Conservation (phyloP, 2,797 vertebrate species). For the Fistularia commersonii region DNA sequence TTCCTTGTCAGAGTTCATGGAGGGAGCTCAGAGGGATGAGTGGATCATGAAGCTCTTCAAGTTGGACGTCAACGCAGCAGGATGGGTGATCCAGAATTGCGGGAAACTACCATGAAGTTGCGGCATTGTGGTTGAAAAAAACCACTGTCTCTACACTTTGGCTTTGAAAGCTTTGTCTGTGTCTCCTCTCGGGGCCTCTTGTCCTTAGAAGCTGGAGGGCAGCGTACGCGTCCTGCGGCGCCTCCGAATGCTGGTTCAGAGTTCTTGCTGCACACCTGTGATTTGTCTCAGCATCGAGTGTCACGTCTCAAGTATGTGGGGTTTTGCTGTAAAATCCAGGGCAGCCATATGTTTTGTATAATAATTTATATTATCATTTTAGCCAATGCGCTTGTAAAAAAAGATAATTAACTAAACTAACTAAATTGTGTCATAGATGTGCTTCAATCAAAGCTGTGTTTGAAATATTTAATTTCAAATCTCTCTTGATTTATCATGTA, state of each 20-base stretch:
- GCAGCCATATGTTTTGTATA: background rate
- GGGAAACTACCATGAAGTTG: conserved; percentile 29
- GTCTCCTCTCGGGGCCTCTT: conserved; percentile 1
- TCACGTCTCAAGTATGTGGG: background rate
- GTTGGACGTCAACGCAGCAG: conserved; percentile 59
- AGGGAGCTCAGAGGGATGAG: conserved; percentile 68
- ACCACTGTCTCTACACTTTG: background rate
- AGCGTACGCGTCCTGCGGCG: background rate
- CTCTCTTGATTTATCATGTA: no score
- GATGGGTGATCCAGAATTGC: conserved; percentile 70
- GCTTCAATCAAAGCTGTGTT: no score
- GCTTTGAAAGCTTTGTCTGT: background rate
- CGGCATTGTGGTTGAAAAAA: background rate
- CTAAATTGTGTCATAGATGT: no score
- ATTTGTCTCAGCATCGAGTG: background rate
- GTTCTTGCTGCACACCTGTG: background rate
- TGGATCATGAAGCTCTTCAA: conserved; percentile 73
- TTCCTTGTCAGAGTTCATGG: conserved; percentile 69
- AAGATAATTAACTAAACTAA: no score
- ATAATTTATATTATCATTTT: background rate
- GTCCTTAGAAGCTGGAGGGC: background rate
- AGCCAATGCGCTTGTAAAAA: no score
- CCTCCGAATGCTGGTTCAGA: background rate
- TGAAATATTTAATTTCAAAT: no score
- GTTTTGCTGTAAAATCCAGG: background rate